Conservation (phyloP, 2,113 vertebrate genomes). For the Chamaea fasciata region DNA sequence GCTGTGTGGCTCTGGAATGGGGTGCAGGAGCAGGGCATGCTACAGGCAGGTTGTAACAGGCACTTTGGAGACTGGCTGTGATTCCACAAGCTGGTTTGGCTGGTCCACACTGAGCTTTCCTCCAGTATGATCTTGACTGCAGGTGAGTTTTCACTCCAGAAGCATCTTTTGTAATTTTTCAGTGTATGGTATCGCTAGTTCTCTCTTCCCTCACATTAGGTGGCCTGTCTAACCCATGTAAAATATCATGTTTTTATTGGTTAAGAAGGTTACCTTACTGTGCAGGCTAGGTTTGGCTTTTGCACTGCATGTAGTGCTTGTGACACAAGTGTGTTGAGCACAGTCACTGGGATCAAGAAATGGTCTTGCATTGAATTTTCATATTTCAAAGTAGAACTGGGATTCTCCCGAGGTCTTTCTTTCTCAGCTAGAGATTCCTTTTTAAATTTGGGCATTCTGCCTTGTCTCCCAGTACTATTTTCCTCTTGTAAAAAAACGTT, state of each 20-base stretch:
- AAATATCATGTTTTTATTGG: background rate
- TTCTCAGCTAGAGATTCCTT: background rate
- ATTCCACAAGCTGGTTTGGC: conserved; percentile 42
- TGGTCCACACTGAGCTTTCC: background rate
- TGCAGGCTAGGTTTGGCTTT: background rate
- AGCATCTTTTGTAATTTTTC: background rate
- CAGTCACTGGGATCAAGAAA: background rate
- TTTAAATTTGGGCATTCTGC: background rate
- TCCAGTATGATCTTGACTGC: background rate
- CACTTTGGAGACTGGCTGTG: background rate
- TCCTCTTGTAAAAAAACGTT: background rate
- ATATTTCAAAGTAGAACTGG: background rate
- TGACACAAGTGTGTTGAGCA: background rate
- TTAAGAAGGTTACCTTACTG: background rate
- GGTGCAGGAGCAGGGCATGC: conserved; percentile 1
- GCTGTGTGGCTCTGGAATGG: background rate
- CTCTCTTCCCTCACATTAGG: background rate
- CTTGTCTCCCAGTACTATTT: background rate
- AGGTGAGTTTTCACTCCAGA: background rate
- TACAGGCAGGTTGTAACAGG: conserved; percentile 5
- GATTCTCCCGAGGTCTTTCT: background rate
- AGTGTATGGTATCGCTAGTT: background rate
- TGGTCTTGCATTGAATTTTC: background rate
- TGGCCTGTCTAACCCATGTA: background rate
- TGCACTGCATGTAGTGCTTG: background rate